These are phyloP conservation scores for Struthio camelus DNA, from an alignment of 2,113 vertebrate species.

Conservation along the genomic window DNA sequence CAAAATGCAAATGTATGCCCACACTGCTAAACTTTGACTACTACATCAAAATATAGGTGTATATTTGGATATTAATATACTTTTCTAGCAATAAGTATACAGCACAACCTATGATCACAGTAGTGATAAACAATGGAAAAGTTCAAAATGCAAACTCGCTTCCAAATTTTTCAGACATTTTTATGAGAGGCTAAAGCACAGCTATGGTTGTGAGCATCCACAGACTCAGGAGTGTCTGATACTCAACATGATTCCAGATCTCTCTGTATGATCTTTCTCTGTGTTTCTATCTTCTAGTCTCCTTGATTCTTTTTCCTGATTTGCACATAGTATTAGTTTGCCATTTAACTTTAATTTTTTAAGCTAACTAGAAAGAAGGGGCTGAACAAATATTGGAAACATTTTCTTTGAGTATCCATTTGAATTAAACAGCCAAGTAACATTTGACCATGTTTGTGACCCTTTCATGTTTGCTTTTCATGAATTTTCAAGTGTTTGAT, in stretches of 20 bases:
- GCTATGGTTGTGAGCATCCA: neutral
- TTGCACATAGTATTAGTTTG: slow-evolving; percentile 58
- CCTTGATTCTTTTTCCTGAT: slow-evolving; percentile 42
- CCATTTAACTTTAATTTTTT: slow-evolving; percentile 72
- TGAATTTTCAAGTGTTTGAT: slow-evolving; percentile 71
- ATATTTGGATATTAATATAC: neutral
- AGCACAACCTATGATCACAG: neutral
- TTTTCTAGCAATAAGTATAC: neutral
- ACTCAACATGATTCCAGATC: neutral
- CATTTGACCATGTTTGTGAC: slow-evolving; percentile 70
- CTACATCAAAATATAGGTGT: neutral
- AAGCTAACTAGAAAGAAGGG: slow-evolving; percentile 56
- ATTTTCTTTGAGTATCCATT: slow-evolving; percentile 69
- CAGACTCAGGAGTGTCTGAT: neutral
- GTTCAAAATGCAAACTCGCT: neutral
- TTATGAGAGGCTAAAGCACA: neutral
- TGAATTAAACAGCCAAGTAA: slow-evolving; percentile 66
- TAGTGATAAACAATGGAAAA: neutral
- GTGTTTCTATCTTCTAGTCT: slow-evolving; percentile 2
- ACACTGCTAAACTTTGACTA: neutral
- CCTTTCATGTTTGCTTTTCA: slow-evolving; percentile 68
- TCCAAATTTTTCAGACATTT: slow-evolving; percentile 9
- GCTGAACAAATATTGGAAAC: slow-evolving; percentile 67
- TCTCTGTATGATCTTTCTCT: slow-evolving; percentile 1
- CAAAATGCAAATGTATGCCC: neutral